These are phyloP conservation scores for Setophaga coronata DNA, from an alignment of 2,113 vertebrate species.

Conservation along the genomic window DNA sequence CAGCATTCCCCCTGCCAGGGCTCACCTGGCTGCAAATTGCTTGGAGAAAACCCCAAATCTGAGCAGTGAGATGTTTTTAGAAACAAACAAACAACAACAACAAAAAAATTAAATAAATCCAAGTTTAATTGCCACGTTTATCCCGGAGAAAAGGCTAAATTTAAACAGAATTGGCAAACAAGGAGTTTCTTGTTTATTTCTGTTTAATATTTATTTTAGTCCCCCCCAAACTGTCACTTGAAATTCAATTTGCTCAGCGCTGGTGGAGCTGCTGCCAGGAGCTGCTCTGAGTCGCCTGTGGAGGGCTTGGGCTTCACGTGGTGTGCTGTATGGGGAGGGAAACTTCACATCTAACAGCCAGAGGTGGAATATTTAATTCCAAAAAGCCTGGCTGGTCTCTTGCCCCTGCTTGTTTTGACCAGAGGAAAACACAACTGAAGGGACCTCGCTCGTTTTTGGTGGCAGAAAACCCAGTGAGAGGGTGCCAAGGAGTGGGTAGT, in stretches of 20 bases:
- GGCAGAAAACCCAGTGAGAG: not conserved
- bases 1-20: not conserved
- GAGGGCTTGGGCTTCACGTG: not conserved
- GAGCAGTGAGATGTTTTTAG: not conserved
- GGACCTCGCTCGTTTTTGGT: not conserved
- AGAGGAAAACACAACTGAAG: not conserved
- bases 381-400: not conserved
- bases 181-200: not conserved
- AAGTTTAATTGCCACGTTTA: not conserved
- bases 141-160: not conserved
- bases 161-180: not conserved
- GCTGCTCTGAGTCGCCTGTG: not conserved
- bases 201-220: not conserved
- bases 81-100: not conserved
- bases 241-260: not conserved
- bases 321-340: not conserved
- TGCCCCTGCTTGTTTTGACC: not conserved
- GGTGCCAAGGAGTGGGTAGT: constrained; percentile 24
- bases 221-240: not conserved
- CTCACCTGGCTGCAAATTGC: not conserved
- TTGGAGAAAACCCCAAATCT: not conserved
- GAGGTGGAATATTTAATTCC: not conserved
- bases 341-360: not conserved
- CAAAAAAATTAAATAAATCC: not conserved
- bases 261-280: not conserved